Conservation (phyloP, 2,797 vertebrate genomes). For the Sebastes oblongus region DNA sequence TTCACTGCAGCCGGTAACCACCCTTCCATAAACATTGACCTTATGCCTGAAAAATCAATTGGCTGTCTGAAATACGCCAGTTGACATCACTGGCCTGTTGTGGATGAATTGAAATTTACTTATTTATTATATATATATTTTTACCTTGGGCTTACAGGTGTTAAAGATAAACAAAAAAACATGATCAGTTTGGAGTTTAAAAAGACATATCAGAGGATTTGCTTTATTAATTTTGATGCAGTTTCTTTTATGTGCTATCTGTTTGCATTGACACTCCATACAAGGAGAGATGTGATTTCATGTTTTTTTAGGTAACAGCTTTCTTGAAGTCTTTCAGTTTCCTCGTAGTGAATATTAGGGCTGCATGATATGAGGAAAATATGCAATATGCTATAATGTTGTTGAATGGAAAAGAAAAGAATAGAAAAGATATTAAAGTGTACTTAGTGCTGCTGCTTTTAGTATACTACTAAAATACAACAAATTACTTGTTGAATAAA, state of each 20-base stretch:
- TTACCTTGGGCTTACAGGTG: neutral
- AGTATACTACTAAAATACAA: too few relatives aligned
- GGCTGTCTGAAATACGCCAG: constrained; percentile 35
- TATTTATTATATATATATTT: neutral
- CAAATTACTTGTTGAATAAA: too few relatives aligned
- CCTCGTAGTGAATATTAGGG: neutral
- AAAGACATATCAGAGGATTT: constrained; percentile 30
- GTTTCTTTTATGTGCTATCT: constrained; percentile 25
- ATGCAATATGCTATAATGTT: too few relatives aligned
- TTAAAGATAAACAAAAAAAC: neutral
- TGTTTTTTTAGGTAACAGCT: neutral
- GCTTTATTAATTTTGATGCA: constrained; percentile 26
- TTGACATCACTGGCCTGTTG: constrained; percentile 28
- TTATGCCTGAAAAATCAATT: constrained; percentile 74
- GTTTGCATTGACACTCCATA: constrained; percentile 5
- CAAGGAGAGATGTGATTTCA: neutral
- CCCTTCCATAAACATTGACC: constrained; percentile 74
- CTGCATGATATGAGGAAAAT: too few relatives aligned
- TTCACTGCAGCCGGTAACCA: constrained; percentile 59
- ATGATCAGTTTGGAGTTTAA: neutral
- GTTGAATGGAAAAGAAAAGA: too few relatives aligned
- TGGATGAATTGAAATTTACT: neutral
- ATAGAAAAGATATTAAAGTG: too few relatives aligned
- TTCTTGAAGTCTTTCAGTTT: neutral
- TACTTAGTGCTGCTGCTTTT: too few relatives aligned